Base-by-base conservation (phyloP, 2,888 invertebrate genomes). In the Bhutanitis thaidina region DNA sequence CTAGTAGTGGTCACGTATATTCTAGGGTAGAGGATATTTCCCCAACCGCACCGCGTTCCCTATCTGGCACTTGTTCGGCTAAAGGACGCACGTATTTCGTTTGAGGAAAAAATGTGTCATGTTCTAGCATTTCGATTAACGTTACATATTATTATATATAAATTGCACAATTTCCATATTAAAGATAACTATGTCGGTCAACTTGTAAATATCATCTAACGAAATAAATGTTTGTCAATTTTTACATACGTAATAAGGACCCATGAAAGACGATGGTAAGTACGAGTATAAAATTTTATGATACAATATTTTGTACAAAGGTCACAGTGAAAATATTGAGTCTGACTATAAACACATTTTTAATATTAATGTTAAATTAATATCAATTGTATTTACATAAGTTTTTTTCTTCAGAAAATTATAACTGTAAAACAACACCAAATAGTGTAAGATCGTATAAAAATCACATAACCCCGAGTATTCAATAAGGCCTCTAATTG, bases 1-100 rank as follows among this genome's bases (percentile, higher is more conserved):
- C 89, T 59, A 83, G 81, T 71, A 87, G 76, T 67, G 88, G 89
- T 80, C 89, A 89, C 80, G 87, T 88, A 64, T 89, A 89, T 74
- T 89, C 89, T 68, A 83, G 89, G 75, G 89, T 89, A 62, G 89
- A 89, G 44, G 89, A 89, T 71, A 80, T 87, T 68, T 87, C 89
- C 54, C 87, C 89, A 16, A 80, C 76, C 49, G 75, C 80, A 60
- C 78, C 87, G 49, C 86, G 84, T 62, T 77, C 86, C 49, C 71
- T 81, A 60, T 70, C 82, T 41, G 78, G 75, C 49, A 72, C 69
- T 62, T 64, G 70, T 38, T 74, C 79, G 51, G 77, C 77, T 56
- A 87, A 86, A 67, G 87, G 83, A 38, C 88, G 89, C 61, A 89
- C 88, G 60, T 89, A 89, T 69, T 89, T 88, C 67, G 89, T 89